These are phyloP conservation scores for Marcusenius ussheri DNA, from an alignment of 2,113 vertebrate genomes.

Conservation along the genomic window DNA sequence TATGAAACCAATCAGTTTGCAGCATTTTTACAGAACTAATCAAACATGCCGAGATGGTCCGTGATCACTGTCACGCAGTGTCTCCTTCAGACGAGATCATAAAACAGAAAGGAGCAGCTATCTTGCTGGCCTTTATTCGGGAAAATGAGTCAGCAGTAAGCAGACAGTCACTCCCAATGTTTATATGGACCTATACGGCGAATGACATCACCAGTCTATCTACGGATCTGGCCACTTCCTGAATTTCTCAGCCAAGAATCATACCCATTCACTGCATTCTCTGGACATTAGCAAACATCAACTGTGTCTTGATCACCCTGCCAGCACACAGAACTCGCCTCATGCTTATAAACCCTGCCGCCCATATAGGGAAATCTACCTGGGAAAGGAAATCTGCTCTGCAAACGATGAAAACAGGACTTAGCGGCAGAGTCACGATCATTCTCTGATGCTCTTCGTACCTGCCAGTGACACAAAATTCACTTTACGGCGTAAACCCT, in stretches of 20 bases:
- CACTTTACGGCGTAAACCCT: neutral
- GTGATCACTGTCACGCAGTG: neutral
- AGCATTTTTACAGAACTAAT: neutral
- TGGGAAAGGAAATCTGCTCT: neutral
- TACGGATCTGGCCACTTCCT: neutral
- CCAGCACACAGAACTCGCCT: neutral
- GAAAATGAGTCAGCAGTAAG: neutral
- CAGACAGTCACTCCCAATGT: neutral
- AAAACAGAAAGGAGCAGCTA: neutral
- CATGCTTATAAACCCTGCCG: neutral
- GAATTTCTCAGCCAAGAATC: neutral
- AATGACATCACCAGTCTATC: neutral
- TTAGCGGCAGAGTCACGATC: neutral
- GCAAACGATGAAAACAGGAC: neutral
- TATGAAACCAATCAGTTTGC: neutral
- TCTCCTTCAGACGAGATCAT: neutral
- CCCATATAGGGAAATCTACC: neutral
- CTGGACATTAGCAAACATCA: neutral
- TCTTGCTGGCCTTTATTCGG: neutral
- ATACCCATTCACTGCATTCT: neutral
- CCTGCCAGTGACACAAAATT: neutral
- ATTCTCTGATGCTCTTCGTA: neutral
- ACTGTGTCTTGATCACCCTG: neutral
- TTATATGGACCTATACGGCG: neutral
- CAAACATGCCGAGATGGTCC: neutral